Percentiles rank a stretch among this genome's conserved stretches.
Conservation (phyloP, 2,888 invertebrate species). For the Ochlodes sylvanus region DNA sequence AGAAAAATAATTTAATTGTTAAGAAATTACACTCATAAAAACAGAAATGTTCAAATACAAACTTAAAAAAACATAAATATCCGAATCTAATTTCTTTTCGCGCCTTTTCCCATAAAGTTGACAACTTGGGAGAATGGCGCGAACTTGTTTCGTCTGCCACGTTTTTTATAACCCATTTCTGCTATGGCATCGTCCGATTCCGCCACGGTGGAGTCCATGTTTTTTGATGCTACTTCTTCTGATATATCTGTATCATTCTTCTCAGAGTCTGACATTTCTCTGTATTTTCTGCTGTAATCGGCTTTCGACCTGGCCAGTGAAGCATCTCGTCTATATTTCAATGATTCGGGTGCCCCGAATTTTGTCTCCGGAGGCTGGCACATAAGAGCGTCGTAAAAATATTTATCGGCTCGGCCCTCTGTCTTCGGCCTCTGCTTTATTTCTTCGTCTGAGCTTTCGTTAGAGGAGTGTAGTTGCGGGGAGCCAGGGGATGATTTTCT, state of each 20-base stretch:
- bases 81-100: constrained; percentile 64
- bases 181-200: constrained; percentile 68
- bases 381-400: constrained; percentile 74
- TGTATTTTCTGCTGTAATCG: constrained; percentile 59
- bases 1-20: constrained; percentile 3
- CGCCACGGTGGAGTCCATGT: constrained; percentile 63
- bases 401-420: constrained; percentile 66
- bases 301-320: constrained; percentile 52
- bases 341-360: constrained; percentile 55
- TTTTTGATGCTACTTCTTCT: constrained; percentile 66
- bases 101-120: constrained; percentile 74
- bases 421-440: constrained; percentile 54
- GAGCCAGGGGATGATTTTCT: constrained; percentile 60
- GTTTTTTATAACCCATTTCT: constrained; percentile 64
- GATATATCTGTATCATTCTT: constrained; percentile 68
- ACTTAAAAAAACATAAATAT: constrained; percentile 32
- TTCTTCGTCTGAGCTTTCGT: constrained; percentile 72
- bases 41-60: constrained; percentile 32
- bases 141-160: constrained; percentile 65
- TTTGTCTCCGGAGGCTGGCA: constrained; percentile 61
- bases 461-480: constrained; percentile 60
- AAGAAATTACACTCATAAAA: not conserved
- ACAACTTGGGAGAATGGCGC: constrained; percentile 73
- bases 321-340: constrained; percentile 55
- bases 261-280: constrained; percentile 63